A percentile compares a stretch with the other conserved stretches of the same genome.
Conservation (phyloP, 2,888 invertebrate species). For the Tiphia femorata region DNA sequence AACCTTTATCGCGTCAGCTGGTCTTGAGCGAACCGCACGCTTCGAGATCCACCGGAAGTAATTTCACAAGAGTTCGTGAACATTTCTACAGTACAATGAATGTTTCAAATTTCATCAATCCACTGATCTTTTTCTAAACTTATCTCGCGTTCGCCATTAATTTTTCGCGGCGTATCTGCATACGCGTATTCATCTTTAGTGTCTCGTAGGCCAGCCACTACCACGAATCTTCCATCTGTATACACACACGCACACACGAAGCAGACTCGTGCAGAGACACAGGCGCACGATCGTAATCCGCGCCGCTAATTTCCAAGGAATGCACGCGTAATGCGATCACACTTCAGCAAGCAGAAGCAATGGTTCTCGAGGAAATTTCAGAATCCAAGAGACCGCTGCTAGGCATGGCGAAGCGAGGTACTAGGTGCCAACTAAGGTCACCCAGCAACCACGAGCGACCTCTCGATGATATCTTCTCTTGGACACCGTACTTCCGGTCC, state of each 20-base stretch:
- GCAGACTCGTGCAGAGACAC: not conserved
- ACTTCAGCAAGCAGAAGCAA: conserved; percentile 36
- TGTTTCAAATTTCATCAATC: too few relatives aligned
- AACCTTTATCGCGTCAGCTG: not conserved
- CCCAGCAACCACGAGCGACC: not conserved
- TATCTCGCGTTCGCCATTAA: too few relatives aligned
- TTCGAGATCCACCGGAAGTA: too few relatives aligned
- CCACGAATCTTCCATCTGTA: not conserved
- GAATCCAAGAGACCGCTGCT: conserved; percentile 28
- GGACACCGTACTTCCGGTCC: not conserved
- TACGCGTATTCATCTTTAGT: too few relatives aligned
- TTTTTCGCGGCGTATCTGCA: too few relatives aligned
- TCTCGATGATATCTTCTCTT: not conserved
- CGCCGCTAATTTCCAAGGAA: conserved; percentile 43
- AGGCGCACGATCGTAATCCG: conserved; percentile 31
- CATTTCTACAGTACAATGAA: too few relatives aligned
- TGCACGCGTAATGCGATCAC: conserved; percentile 42
- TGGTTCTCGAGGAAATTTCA: conserved; percentile 31
- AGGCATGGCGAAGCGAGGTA: conserved; percentile 20
- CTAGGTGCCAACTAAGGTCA: conserved; percentile 2
- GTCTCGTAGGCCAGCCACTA: too few relatives aligned
- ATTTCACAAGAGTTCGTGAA: too few relatives aligned
- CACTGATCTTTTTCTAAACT: too few relatives aligned
- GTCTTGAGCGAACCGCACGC: too few relatives aligned
- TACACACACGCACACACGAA: not conserved